These are phyloP conservation scores for Nyleta sp. DNA, from an alignment of 2,888 invertebrate genomes.

Conservation along the genomic window DNA sequence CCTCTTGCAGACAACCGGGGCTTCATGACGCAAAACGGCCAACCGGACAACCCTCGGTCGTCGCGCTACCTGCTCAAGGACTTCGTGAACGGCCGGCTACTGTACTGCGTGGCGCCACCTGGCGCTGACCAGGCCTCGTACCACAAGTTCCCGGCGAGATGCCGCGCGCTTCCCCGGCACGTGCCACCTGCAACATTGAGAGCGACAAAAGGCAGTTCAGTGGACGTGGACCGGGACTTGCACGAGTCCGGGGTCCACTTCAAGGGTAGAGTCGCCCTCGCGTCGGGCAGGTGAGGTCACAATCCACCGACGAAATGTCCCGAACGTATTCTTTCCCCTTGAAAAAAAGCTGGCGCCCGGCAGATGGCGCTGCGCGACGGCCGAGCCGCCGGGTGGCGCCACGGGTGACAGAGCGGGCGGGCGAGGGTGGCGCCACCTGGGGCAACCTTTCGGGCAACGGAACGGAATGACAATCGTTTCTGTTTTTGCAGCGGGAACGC, in stretches of 20 bases:
- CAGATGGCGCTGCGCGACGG: background rate
- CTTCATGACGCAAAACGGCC: conserved; percentile 97
- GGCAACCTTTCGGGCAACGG: no score
- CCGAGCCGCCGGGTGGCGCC: background rate
- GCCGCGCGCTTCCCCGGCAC: conserved; percentile 79
- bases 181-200: conserved; percentile 84
- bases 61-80: conserved; percentile 96
- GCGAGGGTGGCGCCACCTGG: background rate
- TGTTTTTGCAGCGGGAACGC: conserved; percentile 42
- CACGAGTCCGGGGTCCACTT: conserved; percentile 81
- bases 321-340: no score
- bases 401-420: background rate
- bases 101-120: conserved; percentile 93
- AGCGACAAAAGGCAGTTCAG: conserved; percentile 84
- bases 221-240: conserved; percentile 86
- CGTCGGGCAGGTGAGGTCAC: conserved; percentile 16
- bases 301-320: no score
- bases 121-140: conserved; percentile 85
- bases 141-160: conserved; percentile 84
- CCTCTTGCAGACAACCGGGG: conserved; percentile 92
- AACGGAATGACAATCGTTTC: no score
- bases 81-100: conserved; percentile 92
- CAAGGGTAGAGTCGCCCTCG: conserved; percentile 60
- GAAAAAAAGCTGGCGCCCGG: background rate
- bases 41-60: conserved; percentile 96